Percentiles rank a stretch among this genome's conserved stretches.
Evolutionary conservation across 1,140 invertebrate genomes (phyloP).

Genomic region (Neodiprion pinetum): DNA sequence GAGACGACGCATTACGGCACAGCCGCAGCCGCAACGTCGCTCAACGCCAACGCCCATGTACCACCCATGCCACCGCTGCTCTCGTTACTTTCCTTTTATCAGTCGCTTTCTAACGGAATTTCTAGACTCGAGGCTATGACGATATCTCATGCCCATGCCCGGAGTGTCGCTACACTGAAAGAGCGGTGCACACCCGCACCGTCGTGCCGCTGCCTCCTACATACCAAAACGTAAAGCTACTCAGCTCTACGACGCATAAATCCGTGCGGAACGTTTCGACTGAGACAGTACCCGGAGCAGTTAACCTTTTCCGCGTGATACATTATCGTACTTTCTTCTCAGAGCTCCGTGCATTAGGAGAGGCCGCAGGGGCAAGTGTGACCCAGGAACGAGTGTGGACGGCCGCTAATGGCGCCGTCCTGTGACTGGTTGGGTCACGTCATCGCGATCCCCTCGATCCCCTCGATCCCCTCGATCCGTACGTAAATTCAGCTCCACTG

Average conservation of each 20-base stretch:
- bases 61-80: background rate
- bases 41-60: too few relatives aligned
- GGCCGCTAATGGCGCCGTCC: too few relatives aligned
- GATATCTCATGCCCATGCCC: background rate
- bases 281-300: conserved; percentile 2
- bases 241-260: background rate
- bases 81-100: background rate
- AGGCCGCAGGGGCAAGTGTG: too few relatives aligned
- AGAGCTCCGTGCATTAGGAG: background rate
- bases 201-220: background rate
- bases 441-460: too few relatives aligned
- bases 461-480: too few relatives aligned
- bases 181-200: background rate
- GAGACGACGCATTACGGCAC: too few relatives aligned
- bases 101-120: conserved; percentile 7
- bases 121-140: background rate
- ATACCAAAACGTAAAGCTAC: background rate
- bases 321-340: background rate
- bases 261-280: conserved; percentile 1
- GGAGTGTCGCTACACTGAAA: background rate
- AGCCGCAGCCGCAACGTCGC: too few relatives aligned
- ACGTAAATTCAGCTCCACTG: too few relatives aligned
- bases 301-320: conserved; percentile 4
- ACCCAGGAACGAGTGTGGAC: too few relatives aligned
- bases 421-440: too few relatives aligned